Conservation (phyloP, 2,797 vertebrate species). For the Sebastes diaconus region DNA sequence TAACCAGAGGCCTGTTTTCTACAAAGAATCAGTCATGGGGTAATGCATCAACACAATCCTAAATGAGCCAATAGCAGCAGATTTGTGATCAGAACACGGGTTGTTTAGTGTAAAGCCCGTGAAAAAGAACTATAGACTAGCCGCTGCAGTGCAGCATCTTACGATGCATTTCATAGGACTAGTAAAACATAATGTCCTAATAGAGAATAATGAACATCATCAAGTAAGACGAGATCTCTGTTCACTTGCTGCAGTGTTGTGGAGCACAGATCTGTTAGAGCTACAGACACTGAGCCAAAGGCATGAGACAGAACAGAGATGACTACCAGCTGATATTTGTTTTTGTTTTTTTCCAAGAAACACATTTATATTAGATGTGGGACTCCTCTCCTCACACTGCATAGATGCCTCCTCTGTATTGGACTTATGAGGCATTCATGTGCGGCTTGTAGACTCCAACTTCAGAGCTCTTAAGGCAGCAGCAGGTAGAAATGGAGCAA, state of each 20-base stretch:
- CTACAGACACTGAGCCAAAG: background rate
- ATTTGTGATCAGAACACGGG: background rate
- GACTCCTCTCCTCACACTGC: background rate
- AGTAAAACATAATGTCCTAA: too few species aligned
- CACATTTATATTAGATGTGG: constrained; percentile 29
- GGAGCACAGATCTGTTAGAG: background rate
- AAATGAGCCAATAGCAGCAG: background rate
- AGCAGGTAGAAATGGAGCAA: too few species aligned
- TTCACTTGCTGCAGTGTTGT: background rate
- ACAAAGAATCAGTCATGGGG: constrained; percentile 19
- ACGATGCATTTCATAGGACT: too few species aligned
- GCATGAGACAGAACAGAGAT: constrained; percentile 5
- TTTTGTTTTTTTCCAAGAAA: background rate
- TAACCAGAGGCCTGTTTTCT: constrained; percentile 39
- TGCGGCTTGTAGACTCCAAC: background rate
- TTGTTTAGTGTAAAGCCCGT: background rate
- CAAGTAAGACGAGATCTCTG: background rate
- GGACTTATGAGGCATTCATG: constrained; percentile 21
- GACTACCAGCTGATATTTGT: constrained; percentile 33
- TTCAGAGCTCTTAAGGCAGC: background rate
- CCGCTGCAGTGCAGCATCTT: too few species aligned
- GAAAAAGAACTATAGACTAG: background rate
- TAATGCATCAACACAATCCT: background rate
- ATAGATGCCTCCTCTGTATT: constrained; percentile 4
- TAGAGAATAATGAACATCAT: background rate